A percentile compares a stretch with the other conserved stretches of the same genome.
These are phyloP conservation scores for Galeopterus variegatus DNA, from an alignment of 2,113 vertebrate genomes.

Conservation along the genomic window DNA sequence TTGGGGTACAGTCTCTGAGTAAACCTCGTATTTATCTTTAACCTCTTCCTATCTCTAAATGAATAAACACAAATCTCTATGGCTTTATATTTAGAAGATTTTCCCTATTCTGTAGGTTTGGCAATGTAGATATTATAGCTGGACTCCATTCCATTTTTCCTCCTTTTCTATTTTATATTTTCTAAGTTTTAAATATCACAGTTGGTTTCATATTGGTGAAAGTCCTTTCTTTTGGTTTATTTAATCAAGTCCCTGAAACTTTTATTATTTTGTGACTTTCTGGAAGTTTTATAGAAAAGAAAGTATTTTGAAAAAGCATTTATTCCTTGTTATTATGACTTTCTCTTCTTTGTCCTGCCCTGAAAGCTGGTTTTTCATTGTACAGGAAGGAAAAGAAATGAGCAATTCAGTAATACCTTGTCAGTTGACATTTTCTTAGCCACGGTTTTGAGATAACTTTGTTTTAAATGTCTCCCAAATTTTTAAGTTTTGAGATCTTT, in stretches of 20 bases:
- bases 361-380: conserved; percentile 37
- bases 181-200: not conserved
- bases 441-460: not conserved
- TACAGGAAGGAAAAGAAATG: conserved; percentile 1
- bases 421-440: not conserved
- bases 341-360: not conserved
- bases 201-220: conserved; percentile 9
- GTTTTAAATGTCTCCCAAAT: conserved; percentile 38
- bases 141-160: not conserved
- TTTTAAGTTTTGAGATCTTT: conserved; percentile 32
- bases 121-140: not conserved
- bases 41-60: not conserved
- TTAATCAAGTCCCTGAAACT: not conserved
- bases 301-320: not conserved
- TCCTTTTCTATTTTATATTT: not conserved
- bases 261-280: conserved; percentile 34
- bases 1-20: not conserved
- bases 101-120: not conserved
- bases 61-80: not conserved
- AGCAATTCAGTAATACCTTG: not conserved
- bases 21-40: conserved; percentile 29
- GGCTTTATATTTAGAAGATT: conserved; percentile 43
- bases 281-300: conserved; percentile 43
- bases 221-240: not conserved
- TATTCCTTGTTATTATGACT: conserved; percentile 5